Evolutionary conservation across 1,140 invertebrate species (phyloP), one percentile per base, ranked within the genome.

Genomic region (Oryctes rhinoceros): DNA sequence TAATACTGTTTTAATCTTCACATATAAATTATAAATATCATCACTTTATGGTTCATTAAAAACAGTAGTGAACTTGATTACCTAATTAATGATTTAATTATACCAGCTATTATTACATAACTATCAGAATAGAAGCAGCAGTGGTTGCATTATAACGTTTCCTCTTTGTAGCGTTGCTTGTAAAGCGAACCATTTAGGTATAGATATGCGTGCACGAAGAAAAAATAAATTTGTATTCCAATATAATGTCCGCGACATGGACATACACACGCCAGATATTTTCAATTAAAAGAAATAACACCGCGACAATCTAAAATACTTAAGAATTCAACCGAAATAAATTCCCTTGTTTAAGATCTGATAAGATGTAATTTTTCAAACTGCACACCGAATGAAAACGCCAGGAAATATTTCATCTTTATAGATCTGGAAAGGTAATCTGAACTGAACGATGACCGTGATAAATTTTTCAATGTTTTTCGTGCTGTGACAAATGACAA

Each of bases 401-500:
- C 18, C 65, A 35, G 30, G 65, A 67, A 67, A 67, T 67, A 67
- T 67, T 67, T 67, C 65, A 67, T 67, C 65, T 67, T 67, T 67
- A 67, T 67, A 67, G 65, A 67, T 67, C 65, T 67, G 65, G 65
- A 67, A 67, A 35, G 65, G 65, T 67, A 67, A 67, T 67, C 65
- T 67, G 65, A 67, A 67, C 65, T 24, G 65, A 67, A 67, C 65
- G 65, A 1, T 67, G 65, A 67, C 65, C 65, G 65, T 67, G 65
- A 67, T 67, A 67, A 67, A 67, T 67, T 67, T 67, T 67, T 67
- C 65, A 67, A 67, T 67, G 65, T 67, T 67, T 67, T 67, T 67
- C 65, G 65, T 67, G 65, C 65, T 67, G 65, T 35, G 65, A 67
- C 65, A 35, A 67, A 67, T 67, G 65, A 67, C 65, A 67, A 67